Evolutionary conservation across 2,113 vertebrate genomes (phyloP), one percentile per base, ranked within the genome.

Genomic region (Hippoglossus stenolepis): DNA sequence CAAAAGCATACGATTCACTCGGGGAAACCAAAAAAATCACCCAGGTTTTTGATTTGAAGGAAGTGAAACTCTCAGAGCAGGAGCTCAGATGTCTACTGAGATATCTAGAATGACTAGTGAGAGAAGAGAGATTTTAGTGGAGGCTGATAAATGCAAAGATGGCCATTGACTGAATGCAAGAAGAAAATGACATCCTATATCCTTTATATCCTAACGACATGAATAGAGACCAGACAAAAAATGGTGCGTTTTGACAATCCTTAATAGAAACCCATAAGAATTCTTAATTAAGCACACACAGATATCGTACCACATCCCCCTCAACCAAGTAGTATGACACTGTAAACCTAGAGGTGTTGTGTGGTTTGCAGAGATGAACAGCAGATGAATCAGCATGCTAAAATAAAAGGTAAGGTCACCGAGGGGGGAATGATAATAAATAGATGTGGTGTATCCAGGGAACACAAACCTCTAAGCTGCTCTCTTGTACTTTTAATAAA

Each of bases 351-450:
- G 93, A 95, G 90, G 75, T 71, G 88, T 93, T 95, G 94, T 95
- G 94, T 94, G 95, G 94, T 95, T 96, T 96, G 93, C 85, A 87
- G 90, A 93, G 94, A 95, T 95, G 94, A 96, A 93, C 94, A 91
- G 94, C 91, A 92, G 94, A 96, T 97, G 97, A 97, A 95, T 97
- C 96, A 97, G 87, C 91, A 92, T 86, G 94, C 91, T 95, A 96
- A 97, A 98, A 96, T 96, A 97, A 96, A 97, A 95, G 93, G 91
- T 81, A 92, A 94, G 94, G 95, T 95, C 94, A 94, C 85, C 20
- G 92, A 65, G 65, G 82, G 90, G 91, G 86, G 91, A 90, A 85
- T 40, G 91, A 92, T 91, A 95, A 95, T 95, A 97, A 96, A 96
- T 96, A 94, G 95, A 94, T 82, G 87, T 81, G 70, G 87, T 84